Evolutionary conservation across 2,113 vertebrate genomes (phyloP).

Genomic region (Seriola aureovittata): DNA sequence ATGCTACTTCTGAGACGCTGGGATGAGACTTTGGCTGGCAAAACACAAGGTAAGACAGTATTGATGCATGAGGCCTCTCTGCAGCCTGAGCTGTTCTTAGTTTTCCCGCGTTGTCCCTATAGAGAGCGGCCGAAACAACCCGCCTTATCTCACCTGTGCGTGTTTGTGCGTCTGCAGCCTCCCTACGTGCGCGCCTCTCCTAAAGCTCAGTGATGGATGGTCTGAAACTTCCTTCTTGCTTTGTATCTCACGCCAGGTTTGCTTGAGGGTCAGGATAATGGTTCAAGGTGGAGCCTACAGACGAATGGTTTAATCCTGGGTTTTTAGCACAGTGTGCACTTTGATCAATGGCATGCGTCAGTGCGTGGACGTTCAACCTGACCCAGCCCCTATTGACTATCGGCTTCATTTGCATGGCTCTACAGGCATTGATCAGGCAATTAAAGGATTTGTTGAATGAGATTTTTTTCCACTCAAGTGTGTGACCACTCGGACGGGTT

Average conservation of each 20-base stretch:
- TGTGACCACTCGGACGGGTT: background rate
- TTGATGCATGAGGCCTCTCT: conserved; percentile 27
- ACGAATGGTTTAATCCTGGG: conserved; percentile 61
- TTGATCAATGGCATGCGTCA: conserved; percentile 67
- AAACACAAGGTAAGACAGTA: conserved; percentile 82
- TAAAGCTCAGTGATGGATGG: conserved; percentile 70
- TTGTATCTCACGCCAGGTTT: conserved; percentile 48
- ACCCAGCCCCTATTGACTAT: conserved; percentile 64
- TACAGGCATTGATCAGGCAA: conserved; percentile 74
- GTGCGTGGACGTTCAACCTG: conserved; percentile 28
- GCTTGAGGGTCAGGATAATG: conserved; percentile 61
- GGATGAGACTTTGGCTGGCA: conserved; percentile 84
- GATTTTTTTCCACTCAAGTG: conserved; percentile 16
- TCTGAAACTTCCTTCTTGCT: conserved; percentile 47
- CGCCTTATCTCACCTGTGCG: conserved; percentile 45
- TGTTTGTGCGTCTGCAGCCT: conserved; percentile 43
- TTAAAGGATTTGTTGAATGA: conserved; percentile 76
- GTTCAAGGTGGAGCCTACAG: conserved; percentile 73
- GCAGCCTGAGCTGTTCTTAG: background rate
- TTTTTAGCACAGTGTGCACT: conserved; percentile 60
- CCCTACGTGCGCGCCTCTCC: conserved; percentile 11
- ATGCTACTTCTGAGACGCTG: conserved; percentile 87
- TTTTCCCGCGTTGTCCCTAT: background rate
- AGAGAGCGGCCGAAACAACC: conserved; percentile 24
- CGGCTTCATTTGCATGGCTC: conserved; percentile 73